A percentile compares a stretch with the other conserved stretches of the same genome.
phyloP scores from a whole-genome alignment of 2,113 vertebrate species.

The Capreolus pygargus region DNA sequence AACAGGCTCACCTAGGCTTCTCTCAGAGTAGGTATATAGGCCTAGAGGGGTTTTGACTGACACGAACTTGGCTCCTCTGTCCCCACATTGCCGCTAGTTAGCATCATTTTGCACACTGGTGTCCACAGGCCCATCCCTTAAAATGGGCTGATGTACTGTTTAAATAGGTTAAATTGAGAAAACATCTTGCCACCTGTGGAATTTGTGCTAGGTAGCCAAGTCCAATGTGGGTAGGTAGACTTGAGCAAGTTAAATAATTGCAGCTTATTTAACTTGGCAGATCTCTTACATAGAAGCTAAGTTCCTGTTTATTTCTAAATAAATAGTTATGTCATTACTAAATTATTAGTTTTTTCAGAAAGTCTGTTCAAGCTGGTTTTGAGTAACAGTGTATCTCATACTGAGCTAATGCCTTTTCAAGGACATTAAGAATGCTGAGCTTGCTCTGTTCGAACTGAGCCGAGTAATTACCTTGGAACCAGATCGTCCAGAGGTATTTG shows the following conservation, averaged over 20 bases:
- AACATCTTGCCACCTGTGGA: not conserved
- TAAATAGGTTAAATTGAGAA: not conserved
- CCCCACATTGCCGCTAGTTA: not conserved
- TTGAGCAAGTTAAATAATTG: not conserved
- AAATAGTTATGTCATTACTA: not conserved
- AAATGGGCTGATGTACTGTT: not conserved
- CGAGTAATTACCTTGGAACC: conserved; percentile 93
- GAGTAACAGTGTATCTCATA: conserved; percentile 50
- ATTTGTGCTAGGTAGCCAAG: not conserved
- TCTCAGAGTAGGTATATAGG: not conserved
- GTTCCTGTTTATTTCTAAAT: not conserved
- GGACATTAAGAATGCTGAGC: conserved; percentile 97
- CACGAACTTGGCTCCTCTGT: not conserved
- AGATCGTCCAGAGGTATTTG: conserved; percentile 93
- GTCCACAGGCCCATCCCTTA: not conserved
- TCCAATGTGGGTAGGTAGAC: not conserved
- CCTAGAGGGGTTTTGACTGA: not conserved
- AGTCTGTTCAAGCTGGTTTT: conserved; percentile 10
- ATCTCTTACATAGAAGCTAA: not conserved
- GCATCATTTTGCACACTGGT: not conserved
- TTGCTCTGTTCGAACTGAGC: conserved; percentile 95
- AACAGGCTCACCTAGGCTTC: not conserved
- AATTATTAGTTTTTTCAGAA: conserved; percentile 55
- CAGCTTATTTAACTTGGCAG: not conserved
- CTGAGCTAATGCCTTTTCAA: conserved; percentile 80